Evolutionary conservation across 1,140 invertebrate genomes (phyloP).

Genomic region (Akabosia matsudoensis): DNA sequence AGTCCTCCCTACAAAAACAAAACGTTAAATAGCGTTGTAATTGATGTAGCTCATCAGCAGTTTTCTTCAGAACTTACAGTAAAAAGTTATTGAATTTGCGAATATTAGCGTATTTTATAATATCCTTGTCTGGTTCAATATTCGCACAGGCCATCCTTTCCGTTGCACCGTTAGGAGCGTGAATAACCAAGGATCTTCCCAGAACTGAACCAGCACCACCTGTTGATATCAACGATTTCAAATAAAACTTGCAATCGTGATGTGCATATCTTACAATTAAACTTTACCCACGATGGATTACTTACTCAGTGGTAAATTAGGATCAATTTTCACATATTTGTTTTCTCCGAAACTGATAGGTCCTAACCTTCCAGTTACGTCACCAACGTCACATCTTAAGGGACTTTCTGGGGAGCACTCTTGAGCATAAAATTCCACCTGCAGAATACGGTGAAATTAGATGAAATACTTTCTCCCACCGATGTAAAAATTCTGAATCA

Average conservation of each 20-base stretch:
- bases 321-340: conserved; percentile 74
- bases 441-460: conserved; percentile 22
- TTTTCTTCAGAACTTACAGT: conserved; percentile 62
- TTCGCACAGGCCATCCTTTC: conserved; percentile 84
- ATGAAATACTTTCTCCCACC: too few relatives aligned
- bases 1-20: conserved; percentile 64
- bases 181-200: conserved; percentile 79
- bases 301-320: conserved; percentile 75
- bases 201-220: conserved; percentile 71
- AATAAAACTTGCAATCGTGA: too few relatives aligned
- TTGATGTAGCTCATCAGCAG: neutral
- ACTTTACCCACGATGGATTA: conserved; percentile 8
- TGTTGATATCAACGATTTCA: conserved; percentile 24
- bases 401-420: conserved; percentile 85
- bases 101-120: conserved; percentile 84
- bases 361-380: conserved; percentile 78
- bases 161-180: conserved; percentile 66
- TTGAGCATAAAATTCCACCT: conserved; percentile 77
- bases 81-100: conserved; percentile 82
- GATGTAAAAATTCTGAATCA: neutral
- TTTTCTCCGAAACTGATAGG: conserved; percentile 76
- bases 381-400: conserved; percentile 87
- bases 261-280: too few relatives aligned
- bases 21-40: neutral
- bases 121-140: conserved; percentile 83